Evolutionary conservation across 2,797 vertebrate genomes (phyloP).

Genomic region (Arctocebus calabarensis): DNA sequence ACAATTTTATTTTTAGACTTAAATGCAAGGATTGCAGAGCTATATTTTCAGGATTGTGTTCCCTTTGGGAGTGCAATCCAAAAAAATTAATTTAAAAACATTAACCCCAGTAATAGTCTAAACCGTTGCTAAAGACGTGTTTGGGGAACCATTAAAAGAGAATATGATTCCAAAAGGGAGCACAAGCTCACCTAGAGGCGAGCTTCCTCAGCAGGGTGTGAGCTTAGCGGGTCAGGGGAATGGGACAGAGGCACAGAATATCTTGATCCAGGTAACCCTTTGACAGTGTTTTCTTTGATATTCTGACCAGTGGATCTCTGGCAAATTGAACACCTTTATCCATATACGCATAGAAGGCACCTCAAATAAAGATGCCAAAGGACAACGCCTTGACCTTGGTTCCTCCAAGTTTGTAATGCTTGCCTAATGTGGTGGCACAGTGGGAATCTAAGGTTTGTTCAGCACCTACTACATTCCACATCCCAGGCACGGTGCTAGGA

Average conservation of each 20-base stretch:
- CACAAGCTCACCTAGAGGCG: background rate
- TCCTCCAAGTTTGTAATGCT: background rate
- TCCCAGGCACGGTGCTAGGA: background rate
- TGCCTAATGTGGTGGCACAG: background rate
- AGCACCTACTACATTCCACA: background rate
- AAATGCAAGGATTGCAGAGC: conserved; percentile 43
- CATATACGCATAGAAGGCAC: background rate
- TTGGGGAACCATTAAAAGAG: background rate
- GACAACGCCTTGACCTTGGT: background rate
- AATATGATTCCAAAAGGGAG: background rate
- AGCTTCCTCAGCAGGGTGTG: background rate
- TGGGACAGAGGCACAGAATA: background rate
- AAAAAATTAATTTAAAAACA: conserved; percentile 20
- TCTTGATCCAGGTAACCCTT: background rate
- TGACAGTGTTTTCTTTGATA: background rate
- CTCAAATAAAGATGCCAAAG: background rate
- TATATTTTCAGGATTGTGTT: conserved; percentile 46
- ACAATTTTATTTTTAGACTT: conserved; percentile 49
- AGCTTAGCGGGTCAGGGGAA: background rate
- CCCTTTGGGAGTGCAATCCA: background rate
- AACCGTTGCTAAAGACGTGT: conserved; percentile 1
- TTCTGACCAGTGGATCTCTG: background rate
- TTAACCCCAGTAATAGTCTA: conserved; percentile 3
- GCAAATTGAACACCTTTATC: background rate
- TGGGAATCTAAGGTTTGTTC: background rate